phyloP scores from a whole-genome alignment of 2,888 invertebrate species.

The Graphium colonna region DNA sequence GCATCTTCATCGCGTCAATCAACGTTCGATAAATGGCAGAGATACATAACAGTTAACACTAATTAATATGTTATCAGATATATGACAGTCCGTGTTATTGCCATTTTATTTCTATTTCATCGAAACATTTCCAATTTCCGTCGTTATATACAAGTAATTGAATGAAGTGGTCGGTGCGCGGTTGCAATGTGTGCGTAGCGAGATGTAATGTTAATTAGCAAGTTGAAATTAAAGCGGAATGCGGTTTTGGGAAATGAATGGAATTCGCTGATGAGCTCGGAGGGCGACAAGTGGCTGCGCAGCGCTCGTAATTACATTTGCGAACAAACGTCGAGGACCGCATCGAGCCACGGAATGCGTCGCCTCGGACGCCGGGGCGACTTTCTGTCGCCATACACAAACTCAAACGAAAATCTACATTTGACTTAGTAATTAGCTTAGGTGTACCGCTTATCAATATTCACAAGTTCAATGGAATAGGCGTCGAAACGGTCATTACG shows the following conservation, averaged over 20 bases:
- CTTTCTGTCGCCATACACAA: not conserved
- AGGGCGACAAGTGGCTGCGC: not conserved
- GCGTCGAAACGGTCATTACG: too few relatives aligned
- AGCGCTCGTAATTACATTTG: not conserved
- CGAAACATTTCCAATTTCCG: too few relatives aligned
- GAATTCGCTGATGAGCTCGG: conserved; percentile 1
- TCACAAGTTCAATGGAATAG: too few relatives aligned
- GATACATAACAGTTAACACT: too few relatives aligned
- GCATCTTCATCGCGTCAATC: too few relatives aligned
- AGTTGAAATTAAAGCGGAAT: conserved; percentile 8
- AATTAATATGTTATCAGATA: too few relatives aligned
- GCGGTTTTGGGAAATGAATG: not conserved
- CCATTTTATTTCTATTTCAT: too few relatives aligned
- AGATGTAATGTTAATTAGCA: conserved; percentile 3
- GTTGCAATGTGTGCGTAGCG: not conserved
- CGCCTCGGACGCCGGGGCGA: not conserved
- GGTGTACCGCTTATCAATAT: too few relatives aligned
- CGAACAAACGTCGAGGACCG: not conserved
- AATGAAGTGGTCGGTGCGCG: not conserved
- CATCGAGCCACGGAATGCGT: not conserved
- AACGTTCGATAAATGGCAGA: too few relatives aligned
- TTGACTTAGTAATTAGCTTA: too few relatives aligned
- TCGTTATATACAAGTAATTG: not conserved
- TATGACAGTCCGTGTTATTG: too few relatives aligned
- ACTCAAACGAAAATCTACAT: too few relatives aligned